Conservation (phyloP, 2,113 vertebrate species). For the Neolamprologus ventralis region DNA sequence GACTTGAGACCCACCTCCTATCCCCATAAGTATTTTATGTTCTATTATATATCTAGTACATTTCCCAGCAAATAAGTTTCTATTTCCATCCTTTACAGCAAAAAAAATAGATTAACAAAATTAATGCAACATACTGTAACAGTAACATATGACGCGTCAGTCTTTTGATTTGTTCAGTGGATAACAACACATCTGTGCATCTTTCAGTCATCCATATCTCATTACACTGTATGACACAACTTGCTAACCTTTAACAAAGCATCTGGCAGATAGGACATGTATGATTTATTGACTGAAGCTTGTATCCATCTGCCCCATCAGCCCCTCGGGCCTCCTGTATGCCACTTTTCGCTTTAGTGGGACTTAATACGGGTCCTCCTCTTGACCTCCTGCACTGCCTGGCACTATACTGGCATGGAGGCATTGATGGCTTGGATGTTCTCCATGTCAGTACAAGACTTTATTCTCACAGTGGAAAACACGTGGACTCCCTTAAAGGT, state of each 20-base stretch:
- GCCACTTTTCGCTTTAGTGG: constrained; percentile 77
- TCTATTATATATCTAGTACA: constrained; percentile 56
- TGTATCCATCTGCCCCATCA: background rate
- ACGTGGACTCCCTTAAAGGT: background rate
- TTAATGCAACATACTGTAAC: constrained; percentile 53
- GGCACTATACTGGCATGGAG: constrained; percentile 70
- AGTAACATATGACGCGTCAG: constrained; percentile 29
- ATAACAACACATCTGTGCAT: constrained; percentile 54
- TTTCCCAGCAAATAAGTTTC: constrained; percentile 63
- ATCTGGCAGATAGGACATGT: background rate
- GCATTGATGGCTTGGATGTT: constrained; percentile 76
- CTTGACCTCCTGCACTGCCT: constrained; percentile 56
- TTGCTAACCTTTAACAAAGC: background rate
- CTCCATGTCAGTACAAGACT: constrained; percentile 67
- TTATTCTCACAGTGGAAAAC: constrained; percentile 32
- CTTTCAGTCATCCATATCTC: constrained; percentile 66
- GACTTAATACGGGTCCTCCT: constrained; percentile 66
- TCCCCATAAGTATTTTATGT: constrained; percentile 48
- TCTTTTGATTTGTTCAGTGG: constrained; percentile 46
- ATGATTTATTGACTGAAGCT: background rate
- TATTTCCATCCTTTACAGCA: constrained; percentile 64
- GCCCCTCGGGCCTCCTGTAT: constrained; percentile 10
- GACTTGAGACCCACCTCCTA: constrained; percentile 67
- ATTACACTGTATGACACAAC: background rate
- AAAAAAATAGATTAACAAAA: constrained; percentile 58